Percentiles rank a stretch among this genome's conserved stretches.
Evolutionary conservation across 2,113 vertebrate genomes (phyloP).

Genomic region (Malurus cyaneus): DNA sequence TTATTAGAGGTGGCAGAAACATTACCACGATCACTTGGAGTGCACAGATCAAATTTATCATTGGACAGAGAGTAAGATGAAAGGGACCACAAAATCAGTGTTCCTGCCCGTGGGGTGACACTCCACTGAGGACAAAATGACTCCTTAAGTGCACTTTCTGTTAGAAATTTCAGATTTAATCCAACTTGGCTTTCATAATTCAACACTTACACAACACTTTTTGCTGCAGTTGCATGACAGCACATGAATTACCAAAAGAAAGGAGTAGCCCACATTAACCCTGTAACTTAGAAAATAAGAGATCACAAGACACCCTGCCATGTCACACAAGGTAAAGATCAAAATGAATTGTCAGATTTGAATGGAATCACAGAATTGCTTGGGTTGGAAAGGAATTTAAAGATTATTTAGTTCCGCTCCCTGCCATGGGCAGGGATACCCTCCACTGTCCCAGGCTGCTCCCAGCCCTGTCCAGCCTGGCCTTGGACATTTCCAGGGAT

Average conservation of each 20-base stretch:
- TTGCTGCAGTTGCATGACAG: not conserved
- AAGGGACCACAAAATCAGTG: not conserved
- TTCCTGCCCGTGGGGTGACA: not conserved
- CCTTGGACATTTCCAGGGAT: not conserved
- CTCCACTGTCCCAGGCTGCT: accelerated
- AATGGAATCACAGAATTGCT: not conserved
- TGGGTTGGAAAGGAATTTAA: not conserved
- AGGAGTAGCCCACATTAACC: not conserved
- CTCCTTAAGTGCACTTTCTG: not conserved
- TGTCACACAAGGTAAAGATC: not conserved
- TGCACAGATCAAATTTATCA: not conserved
- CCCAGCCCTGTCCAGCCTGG: accelerated
- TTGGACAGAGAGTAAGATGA: not conserved
- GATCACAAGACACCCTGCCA: not conserved
- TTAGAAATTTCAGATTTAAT: not conserved
- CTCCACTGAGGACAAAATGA: not conserved
- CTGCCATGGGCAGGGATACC: not conserved
- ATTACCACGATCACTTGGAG: not conserved
- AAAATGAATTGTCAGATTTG: not conserved
- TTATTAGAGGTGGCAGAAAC: not conserved
- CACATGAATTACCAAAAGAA: not conserved
- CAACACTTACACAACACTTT: not conserved
- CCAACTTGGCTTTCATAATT: not conserved
- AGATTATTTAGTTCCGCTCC: too few species aligned
- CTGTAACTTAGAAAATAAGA: not conserved